phyloP scores from a whole-genome alignment of 2,797 vertebrate genomes.

The Cossypha polioptera region DNA sequence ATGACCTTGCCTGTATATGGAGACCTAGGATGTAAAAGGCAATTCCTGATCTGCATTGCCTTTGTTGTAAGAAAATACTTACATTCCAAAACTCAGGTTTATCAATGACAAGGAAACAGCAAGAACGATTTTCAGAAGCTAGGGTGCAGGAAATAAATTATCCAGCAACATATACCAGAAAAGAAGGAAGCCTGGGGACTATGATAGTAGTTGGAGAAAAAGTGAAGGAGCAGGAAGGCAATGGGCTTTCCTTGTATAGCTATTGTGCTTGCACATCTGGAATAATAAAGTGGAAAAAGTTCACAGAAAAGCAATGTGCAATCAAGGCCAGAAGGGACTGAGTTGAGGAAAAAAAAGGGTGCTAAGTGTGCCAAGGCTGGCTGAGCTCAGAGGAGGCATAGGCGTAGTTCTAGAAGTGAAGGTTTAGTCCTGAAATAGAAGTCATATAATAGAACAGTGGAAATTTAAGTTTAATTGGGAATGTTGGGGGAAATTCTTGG shows the following conservation, averaged over 20 bases:
- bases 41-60: background rate
- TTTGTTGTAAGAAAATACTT: background rate
- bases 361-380: background rate
- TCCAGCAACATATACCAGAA: background rate
- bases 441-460: background rate
- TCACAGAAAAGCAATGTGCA: background rate
- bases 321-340: background rate
- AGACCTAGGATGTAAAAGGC: background rate
- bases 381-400: background rate
- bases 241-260: background rate
- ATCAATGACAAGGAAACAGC: background rate
- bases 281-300: conserved; percentile 34
- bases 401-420: background rate
- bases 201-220: background rate
- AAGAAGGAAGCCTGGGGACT: background rate
- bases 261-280: background rate
- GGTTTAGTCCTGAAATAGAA: background rate
- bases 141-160: background rate
- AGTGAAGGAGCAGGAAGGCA: background rate
- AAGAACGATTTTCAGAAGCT: background rate
- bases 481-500: background rate
- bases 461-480: background rate
- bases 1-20: background rate
- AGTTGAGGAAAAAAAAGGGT: background rate
- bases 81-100: background rate